Evolutionary conservation across 2,797 vertebrate species (phyloP), one percentile per base, ranked within the genome.

Genomic region (Ataeniobius toweri): DNA sequence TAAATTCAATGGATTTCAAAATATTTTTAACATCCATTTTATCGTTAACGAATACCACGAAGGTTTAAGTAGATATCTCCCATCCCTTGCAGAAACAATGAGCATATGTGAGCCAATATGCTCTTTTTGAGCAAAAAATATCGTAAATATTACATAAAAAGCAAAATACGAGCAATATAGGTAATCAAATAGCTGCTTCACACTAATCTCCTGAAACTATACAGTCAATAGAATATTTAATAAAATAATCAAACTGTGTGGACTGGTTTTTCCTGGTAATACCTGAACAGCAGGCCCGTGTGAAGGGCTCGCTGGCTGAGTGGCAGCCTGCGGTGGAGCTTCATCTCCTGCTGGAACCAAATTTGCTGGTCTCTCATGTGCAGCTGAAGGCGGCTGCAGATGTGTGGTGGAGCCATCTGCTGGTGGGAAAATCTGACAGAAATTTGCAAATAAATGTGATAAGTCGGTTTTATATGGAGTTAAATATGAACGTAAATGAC

Each of bases 391-490:
- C 56, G 96, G 94, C 90, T 83, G 96, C 83, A 98, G 95, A 85
- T 94, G 95, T 81, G 93, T 93, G 75, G 94, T 81, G 78, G 96
- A 88, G 67, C 96, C 92, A 46, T 96, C 96, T 77, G 95, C 70
- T 85, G 96, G 86, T 73, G 96, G 94, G 87, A 98, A 98, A 3
- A 97, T 93, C 97, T 95, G 81, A 63, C 48, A 77, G 6, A 84
- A 13, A 59, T 31, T 77, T 24, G 41, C 8, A 82, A 44, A 73
- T 50, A 3, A 78, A 82, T 77, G 76, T 16, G 74, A 71, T 51
- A 44, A 1, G 12, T 50, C 48, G 13, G 4, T 44, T 76, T 74
- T 1, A 72, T 20, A 51, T 31, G 3, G 76, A 28, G 6, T 39
- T 44, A 6, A 36, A 53, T n/a, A 71, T 61, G n/a, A 44, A n/a